Base-by-base conservation (phyloP, 2,113 vertebrate genomes). In the Delphinapterus leucas region DNA sequence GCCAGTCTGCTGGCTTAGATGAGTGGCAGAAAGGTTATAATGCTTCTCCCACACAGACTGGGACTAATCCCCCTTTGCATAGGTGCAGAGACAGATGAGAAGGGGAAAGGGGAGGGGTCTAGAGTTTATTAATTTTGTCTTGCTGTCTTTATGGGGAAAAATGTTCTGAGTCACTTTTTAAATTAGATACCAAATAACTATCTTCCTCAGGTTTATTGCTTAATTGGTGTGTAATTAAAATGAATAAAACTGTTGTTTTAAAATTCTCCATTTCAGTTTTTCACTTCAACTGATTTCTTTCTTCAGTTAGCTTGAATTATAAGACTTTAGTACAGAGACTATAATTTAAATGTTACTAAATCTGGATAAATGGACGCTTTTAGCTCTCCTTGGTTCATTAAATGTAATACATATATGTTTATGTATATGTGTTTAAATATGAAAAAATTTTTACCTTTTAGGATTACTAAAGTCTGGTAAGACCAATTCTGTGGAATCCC, bases 401-500 rank as follows among this genome's bases (percentile, higher is more conserved):
- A 20, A 58, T 96, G 58, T 97, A 82, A 79, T 96, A 26, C 1
- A 71, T 93, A 31, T 55, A 53, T 92, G 61, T 53, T 84, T 97
- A 95, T 96, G 0, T 21, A 83, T 9, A 93, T 28, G 36, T 97
- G 85, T 74, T 96, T 96, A 60, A 68, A 95, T 58, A 26, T 89
- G 93, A 68, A 71, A 67, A 95, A 63, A 26, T 28, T 86, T 91
- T 92, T 96, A 82, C 2, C 23, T 96, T 95, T 95, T 98, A 98
- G 99, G 98, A 73, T 98, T 99, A 87, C 76, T 99, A 77, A 99
- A 99, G 98, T 98, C 99, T 79, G 98, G 96, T 95, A 99, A 99
- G 97, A 98, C 98, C 47, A 99, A 99, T 98, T 99, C 99, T 8
- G 97, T 99, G 55, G 99, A 99, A 96, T 99, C 99, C 36, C 99